Base-by-base conservation (phyloP, 2,113 vertebrate species). In the Gymnobelideus leadbeateri region DNA sequence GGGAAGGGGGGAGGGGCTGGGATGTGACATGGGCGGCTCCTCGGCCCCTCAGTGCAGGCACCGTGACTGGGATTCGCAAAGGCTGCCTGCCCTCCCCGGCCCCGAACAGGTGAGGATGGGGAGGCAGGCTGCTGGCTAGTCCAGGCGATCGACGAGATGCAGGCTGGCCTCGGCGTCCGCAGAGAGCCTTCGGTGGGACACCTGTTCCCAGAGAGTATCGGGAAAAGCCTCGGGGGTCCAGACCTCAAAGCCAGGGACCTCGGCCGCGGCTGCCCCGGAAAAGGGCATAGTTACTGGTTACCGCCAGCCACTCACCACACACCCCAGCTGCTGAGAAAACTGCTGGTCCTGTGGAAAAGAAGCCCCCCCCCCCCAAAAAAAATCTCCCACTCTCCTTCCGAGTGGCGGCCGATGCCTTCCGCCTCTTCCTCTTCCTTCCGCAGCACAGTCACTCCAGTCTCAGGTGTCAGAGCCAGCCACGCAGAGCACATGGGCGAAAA, bases 401-500 rank as follows among this genome's bases (percentile, higher is more conserved):
- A 84, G 37, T 43, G 43, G 37, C 57, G 0, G 11, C 16, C n/a
- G 16, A 37, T 7, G 37, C 31, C 61, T 68, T 68, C 57, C 57
- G 14, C 57, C 28, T 77, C 61, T n/a, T 77, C 68, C 68, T 84
- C n/a, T 43, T 43, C 68, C n/a, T 84, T 19, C n/a, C 43, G 68
- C 19, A 21, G 19, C 68, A 43, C 19, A 84, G 21, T 43, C n/a
- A 7, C 61, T 77, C n/a, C 68, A 23, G 16, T 84, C 19, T 84
- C n/a, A 23, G 68, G 43, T 23, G 23, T 84, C 68, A 43, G 53
- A 61, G 47, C 14, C 89, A 31, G 26, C 12, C 37, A 50, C 53
- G 26, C 31, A 61, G 68, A 84, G 90, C 97, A 93, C 96, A 94
- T 93, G 97, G 61, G 53, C 11, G 1, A 21, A 8, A 97, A 97